Percentiles rank a stretch among this genome's conserved stretches.
These are phyloP conservation scores for Sylvia atricapilla DNA, from an alignment of 2,113 vertebrate species.

Conservation along the genomic window DNA sequence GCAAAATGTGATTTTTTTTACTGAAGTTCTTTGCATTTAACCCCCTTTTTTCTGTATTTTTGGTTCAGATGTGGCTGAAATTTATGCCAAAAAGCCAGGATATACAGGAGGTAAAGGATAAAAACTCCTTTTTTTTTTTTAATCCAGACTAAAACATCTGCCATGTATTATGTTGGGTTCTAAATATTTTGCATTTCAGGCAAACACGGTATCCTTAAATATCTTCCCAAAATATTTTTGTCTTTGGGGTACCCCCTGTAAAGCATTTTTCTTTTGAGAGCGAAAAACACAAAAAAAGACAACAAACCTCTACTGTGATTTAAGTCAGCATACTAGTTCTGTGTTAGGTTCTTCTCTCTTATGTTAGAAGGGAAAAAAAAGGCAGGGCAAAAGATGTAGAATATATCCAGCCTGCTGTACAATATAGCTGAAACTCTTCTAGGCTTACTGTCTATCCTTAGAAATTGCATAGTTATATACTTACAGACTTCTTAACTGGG, in stretches of 20 bases:
- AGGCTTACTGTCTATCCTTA: not conserved
- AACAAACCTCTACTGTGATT: not conserved
- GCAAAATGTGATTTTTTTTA: not conserved
- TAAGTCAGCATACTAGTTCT: not conserved
- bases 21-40: not conserved
- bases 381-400: not conserved
- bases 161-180: not conserved
- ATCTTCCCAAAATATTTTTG: not conserved
- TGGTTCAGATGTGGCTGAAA: slow-evolving; percentile 2
- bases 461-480: not conserved
- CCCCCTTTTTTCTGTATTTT: not conserved
- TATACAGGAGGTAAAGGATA: not conserved
- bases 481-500: not conserved
- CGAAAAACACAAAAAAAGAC: not conserved
- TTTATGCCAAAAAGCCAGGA: not conserved
- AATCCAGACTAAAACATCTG: not conserved
- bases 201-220: not conserved
- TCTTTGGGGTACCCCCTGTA: not conserved
- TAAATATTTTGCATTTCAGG: not conserved
- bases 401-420: not conserved
- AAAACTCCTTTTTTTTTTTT: not conserved
- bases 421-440: not conserved
- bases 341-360: not conserved
- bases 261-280: not conserved
- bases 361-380: not conserved